Evolutionary conservation across 1,140 invertebrate species (phyloP).

Genomic region (Caenorhabditis briggsae): DNA sequence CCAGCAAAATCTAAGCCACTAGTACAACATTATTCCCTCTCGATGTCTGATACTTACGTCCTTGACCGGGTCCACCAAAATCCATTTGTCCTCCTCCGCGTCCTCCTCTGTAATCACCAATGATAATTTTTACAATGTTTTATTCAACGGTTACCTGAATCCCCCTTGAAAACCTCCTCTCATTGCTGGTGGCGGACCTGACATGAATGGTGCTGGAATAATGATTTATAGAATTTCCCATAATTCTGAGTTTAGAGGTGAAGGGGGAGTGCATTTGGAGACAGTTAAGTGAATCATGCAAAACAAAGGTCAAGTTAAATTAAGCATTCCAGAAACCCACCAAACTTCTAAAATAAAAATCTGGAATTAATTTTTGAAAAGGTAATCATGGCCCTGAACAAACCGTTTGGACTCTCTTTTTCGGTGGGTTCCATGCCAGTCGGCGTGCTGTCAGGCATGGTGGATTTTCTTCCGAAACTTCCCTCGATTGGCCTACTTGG

Average conservation of each 20-base stretch:
- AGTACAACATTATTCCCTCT: background rate
- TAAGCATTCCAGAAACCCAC: too few species aligned
- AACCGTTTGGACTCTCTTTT: too few species aligned
- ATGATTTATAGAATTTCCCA: background rate
- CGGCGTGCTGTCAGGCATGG: too few species aligned
- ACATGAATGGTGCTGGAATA: slow-evolving; percentile 20
- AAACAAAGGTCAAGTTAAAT: too few species aligned
- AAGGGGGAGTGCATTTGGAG: background rate
- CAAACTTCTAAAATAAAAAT: too few species aligned
- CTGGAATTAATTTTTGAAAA: too few species aligned
- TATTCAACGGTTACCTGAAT: background rate
- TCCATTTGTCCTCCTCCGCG: slow-evolving; percentile 30
- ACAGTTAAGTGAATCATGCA: background rate
- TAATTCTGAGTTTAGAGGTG: background rate
- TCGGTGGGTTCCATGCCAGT: too few species aligned
- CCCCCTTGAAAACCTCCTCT: slow-evolving; percentile 29
- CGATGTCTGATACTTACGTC: slow-evolving; percentile 6
- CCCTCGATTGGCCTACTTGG: too few species aligned
- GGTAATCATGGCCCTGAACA: too few species aligned
- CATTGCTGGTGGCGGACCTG: background rate
- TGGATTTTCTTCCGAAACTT: too few species aligned
- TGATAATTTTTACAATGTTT: background rate
- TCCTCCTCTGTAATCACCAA: slow-evolving; percentile 6
- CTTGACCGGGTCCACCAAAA: background rate
- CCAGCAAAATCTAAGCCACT: background rate